These are phyloP conservation scores for Carettochelys insculpta DNA, from an alignment of 2,113 vertebrate genomes.

Conservation along the genomic window DNA sequence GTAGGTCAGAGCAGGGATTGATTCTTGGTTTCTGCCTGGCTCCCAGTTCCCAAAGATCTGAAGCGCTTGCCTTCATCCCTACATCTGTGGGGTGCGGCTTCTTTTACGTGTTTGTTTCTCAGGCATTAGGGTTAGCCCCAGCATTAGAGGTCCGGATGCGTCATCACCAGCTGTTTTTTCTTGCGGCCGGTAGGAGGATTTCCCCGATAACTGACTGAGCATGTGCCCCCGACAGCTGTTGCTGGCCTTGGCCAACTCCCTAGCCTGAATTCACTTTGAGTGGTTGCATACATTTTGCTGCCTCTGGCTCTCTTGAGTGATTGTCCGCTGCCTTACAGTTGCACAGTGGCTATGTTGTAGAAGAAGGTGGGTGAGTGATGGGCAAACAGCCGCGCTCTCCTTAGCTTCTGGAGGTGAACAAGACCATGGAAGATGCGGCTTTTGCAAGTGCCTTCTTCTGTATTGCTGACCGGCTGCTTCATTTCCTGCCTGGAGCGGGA, in stretches of 20 bases:
- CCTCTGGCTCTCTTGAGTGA: not conserved
- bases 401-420: not conserved
- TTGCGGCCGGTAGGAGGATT: not conserved
- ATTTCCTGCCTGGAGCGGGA: not conserved
- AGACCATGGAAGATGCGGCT: not conserved
- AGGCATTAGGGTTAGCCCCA: not conserved
- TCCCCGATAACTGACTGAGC: not conserved
- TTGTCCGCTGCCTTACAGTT: not conserved
- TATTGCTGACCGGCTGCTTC: fast-evolving
- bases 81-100: not conserved
- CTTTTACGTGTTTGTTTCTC: not conserved
- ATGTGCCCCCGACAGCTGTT: not conserved
- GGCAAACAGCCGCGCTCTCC: not conserved
- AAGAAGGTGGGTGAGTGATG: not conserved
- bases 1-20: not conserved
- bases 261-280: not conserved
- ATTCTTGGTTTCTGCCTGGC: not conserved
- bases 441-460: not conserved
- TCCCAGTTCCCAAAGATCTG: not conserved
- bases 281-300: not conserved
- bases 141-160: not conserved
- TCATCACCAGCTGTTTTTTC: not conserved
- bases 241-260: not conserved
- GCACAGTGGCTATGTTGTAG: not conserved
- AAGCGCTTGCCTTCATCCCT: not conserved